These are phyloP conservation scores for Pipistrellus pipistrellus DNA, from an alignment of 2,797 vertebrate genomes.

Conservation along the genomic window DNA sequence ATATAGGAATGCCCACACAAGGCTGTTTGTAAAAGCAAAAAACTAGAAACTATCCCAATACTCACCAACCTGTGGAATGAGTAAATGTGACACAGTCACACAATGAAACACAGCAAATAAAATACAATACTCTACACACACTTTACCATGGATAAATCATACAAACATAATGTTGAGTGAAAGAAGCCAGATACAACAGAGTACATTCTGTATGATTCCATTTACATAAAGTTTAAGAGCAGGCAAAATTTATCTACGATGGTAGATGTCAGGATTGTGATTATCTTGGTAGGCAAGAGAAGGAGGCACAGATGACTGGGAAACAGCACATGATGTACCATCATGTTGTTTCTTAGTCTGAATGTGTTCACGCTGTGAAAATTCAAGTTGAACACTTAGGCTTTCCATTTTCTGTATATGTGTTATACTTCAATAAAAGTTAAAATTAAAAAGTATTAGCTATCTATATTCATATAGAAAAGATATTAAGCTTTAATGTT, in stretches of 20 bases:
- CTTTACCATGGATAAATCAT: neutral
- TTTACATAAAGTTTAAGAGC: slow-evolving; percentile 26
- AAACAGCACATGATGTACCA: neutral
- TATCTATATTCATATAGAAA: neutral
- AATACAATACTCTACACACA: neutral
- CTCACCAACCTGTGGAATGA: neutral
- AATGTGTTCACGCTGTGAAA: neutral
- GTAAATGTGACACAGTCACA: neutral
- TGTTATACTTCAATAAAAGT: slow-evolving; percentile 13
- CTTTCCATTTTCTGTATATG: neutral
- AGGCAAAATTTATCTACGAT: neutral
- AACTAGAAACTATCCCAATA: slow-evolving; percentile 18
- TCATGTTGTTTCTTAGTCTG: neutral
- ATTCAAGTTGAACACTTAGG: neutral
- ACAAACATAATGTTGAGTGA: neutral
- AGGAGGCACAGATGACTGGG: neutral
- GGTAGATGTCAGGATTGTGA: neutral
- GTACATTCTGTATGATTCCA: neutral
- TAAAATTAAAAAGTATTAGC: slow-evolving; percentile 8
- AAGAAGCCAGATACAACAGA: neutral
- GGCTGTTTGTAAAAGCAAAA: slow-evolving; percentile 39
- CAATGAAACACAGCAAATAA: slow-evolving; percentile 49
- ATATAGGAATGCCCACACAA: neutral
- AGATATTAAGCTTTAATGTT: neutral
- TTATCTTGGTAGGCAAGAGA: neutral